Base-by-base conservation (phyloP, 2,888 invertebrate species). In the Chaetogeoica ovagalla region DNA sequence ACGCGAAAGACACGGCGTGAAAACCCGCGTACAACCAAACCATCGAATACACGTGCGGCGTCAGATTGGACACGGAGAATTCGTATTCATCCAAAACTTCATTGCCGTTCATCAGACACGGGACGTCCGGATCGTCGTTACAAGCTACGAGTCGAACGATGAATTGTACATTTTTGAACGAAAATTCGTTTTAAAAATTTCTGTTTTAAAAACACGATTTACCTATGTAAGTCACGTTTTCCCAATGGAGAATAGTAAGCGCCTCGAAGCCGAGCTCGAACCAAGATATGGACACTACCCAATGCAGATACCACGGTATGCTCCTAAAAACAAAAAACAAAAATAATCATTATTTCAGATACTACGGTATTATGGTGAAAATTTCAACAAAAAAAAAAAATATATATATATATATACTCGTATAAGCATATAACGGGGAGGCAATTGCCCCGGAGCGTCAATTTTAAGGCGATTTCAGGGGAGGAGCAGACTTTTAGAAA, bases 231-330 rank as follows among this genome's bases (percentile, higher is more conserved):
- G 89, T 88, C 2, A 94, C 89, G 17, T 91, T 91, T 74, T 90
- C 88, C 95, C 94, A 95, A 85, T 95, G 95, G 19, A 93, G 87
- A 83, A 94, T 92, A 72, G 91, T 91, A 87, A 95, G 89, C 0
- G 93, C 92, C 88, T 95, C 95, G 84, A 93, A 94, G 17, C 94
- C 92, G 86, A 95, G 94, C 89, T 94, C 91, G 84, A 95, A 88
- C 95, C 95, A 95, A 0, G 94, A 95, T 8, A 94, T 85, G 84
- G 93, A 91, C 83, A 92, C 91, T 2, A 92, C 89, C 94, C 94
- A 95, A 23, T 90, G 89, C 74, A 94, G 87, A 82, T 91, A 90
- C 84, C 87, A 86, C 5, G 93, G 92, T 84, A 94, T 87, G 0
- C 93, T 90, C 85, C 93, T 93, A 83, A 71, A 86, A 55, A 71